A percentile compares a stretch with the other conserved stretches of the same genome.
phyloP scores from a whole-genome alignment of 2,113 vertebrate species.

The Phylloscopus whistleri region DNA sequence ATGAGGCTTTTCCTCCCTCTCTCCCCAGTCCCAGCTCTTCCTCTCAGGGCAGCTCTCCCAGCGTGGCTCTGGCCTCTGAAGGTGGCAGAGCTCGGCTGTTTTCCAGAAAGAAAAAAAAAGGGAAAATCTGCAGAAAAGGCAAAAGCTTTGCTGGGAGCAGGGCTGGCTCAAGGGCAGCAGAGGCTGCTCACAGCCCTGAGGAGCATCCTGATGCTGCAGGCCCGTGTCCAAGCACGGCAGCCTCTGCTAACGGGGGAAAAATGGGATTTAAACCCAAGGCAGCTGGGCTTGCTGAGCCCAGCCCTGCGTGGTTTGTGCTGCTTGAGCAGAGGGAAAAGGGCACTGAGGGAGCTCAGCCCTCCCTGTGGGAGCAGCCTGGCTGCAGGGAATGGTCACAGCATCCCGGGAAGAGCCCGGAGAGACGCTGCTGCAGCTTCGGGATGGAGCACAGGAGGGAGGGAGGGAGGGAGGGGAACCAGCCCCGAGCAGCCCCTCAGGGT shows the following conservation, averaged over 20 bases:
- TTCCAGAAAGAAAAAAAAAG: not conserved
- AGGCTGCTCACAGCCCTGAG: not conserved
- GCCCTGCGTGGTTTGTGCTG: not conserved
- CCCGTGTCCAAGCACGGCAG: rapidly evolving
- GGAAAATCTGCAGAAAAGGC: not conserved
- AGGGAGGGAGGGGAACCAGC: not conserved
- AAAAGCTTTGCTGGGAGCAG: not conserved
- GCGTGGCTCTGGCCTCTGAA: not conserved
- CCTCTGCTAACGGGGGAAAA: rapidly evolving
- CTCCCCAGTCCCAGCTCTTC: not conserved
- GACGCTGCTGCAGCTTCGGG: not conserved
- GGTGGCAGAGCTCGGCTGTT: not conserved
- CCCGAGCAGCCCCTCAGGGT: not conserved
- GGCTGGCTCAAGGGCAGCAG: not conserved
- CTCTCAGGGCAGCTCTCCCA: not conserved
- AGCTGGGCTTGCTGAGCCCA: not conserved
- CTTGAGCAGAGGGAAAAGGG: not conserved
- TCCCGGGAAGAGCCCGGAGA: rapidly evolving
- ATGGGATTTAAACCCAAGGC: not conserved
- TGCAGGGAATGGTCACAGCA: rapidly evolving
- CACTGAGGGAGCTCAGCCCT: rapidly evolving
- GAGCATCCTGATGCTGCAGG: not conserved
- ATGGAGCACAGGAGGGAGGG: rapidly evolving
- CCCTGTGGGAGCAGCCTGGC: rapidly evolving
- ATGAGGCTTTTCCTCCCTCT: not conserved